Conservation (phyloP, 2,888 invertebrate genomes). For the Polymixis lichenea region DNA sequence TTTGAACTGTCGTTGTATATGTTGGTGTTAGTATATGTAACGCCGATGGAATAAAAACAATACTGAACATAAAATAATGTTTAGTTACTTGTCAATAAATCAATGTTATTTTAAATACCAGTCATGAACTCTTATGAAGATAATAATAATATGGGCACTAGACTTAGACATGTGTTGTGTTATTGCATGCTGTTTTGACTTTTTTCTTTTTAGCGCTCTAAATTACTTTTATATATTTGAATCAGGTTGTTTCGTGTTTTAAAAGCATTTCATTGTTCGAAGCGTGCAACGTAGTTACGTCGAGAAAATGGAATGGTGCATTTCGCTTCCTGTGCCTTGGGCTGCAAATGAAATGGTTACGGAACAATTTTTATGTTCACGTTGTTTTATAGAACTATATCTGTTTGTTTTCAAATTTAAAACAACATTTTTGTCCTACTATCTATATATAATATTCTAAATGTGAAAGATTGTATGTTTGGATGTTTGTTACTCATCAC, state of each 20-base stretch:
- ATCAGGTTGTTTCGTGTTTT: conserved; percentile 87
- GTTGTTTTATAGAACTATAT: conserved; percentile 73
- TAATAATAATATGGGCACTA: conserved; percentile 1
- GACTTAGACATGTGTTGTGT: not conserved
- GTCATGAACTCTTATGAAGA: not conserved
- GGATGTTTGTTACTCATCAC: too few species aligned
- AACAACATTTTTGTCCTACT: not conserved
- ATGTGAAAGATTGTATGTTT: too few species aligned
- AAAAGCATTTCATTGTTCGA: conserved; percentile 90
- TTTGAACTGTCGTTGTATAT: not conserved
- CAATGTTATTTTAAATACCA: not conserved
- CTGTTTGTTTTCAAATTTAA: conserved; percentile 56
- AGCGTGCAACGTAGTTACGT: conserved; percentile 84
- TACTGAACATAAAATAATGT: not conserved
- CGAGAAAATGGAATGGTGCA: conserved; percentile 87
- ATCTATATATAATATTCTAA: too few species aligned
- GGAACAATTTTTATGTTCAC: conserved; percentile 79
- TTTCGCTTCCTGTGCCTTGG: conserved; percentile 86
- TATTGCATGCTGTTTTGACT: conserved; percentile 49
- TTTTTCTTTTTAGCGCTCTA: conserved; percentile 67
- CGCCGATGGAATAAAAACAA: not conserved
- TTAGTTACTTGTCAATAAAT: not conserved
- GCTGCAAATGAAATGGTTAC: conserved; percentile 85
- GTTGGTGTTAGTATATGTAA: not conserved
- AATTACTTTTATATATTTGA: conserved; percentile 82